Evolutionary conservation across 2,888 invertebrate species (phyloP), one percentile per base, ranked within the genome.

Genomic region (Coelinius sp.): DNA sequence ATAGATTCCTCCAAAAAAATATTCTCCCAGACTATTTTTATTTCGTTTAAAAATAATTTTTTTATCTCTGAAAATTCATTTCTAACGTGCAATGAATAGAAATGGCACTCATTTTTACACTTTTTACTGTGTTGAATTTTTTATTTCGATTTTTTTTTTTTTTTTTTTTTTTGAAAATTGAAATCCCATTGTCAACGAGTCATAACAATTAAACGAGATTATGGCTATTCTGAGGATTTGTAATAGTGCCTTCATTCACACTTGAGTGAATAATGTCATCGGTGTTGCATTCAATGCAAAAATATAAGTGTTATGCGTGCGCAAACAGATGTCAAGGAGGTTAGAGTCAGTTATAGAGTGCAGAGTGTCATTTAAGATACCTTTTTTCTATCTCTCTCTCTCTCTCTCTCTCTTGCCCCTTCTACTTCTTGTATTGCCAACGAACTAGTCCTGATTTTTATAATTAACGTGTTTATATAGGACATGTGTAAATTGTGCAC

Each of bases 301-400:
- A 84, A 77, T 78, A 76, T 72, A 69, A 68, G 70, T 76, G 72
- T 77, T 71, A 73, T 73, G 75, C 75, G 73, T 78, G 73, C 79
- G 80, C 81, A 79, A 80, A 71, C 78, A 80, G 79, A 81, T 81
- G 83, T 83, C 84, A 83, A 79, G 77, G 76, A 83, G 83, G 80
- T 84, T 81, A 82, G 73, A 67, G 70, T 53, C 62, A 31, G 14
- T 53, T 68, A 53, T 53, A 53, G 53, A 53, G 53, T 53, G 25
- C 53, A 53, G 25, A 53, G 66, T 53, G 38, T 56, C 20, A 27
- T 52, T 66, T 59, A 17, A 31, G 62, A 56, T 69, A 35, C 35
- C 35, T n/a, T 62, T 52, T 52, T 65, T 59, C 27, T 41, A 10
- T 24, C 7, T 31, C 46, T 49, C 27, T 10, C 49, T 24, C 63